Percentiles rank a stretch among this genome's conserved stretches.
phyloP scores from a whole-genome alignment of 2,113 vertebrate species.

The Oryctolagus cuniculus region mOryCun1.1 NC_091438.1:31244001-31244500 shows the following conservation, averaged over 20 bases:
- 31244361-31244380: not conserved
- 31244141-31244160: accelerated
- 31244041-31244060: not conserved
- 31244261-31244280: not conserved
- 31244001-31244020: not conserved
- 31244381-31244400: not conserved
- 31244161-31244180: accelerated
- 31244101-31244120: not conserved
- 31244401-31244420: not conserved
- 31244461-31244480: not conserved
- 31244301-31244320: not conserved
- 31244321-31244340: no score
- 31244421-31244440: not conserved
- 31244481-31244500: not conserved
- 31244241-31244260: not conserved
- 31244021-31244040: no score
- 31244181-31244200: not conserved
- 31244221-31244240: not conserved
- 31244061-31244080: not conserved
- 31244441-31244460: not conserved
- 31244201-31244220: accelerated
- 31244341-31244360: not conserved
- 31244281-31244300: not conserved
- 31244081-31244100: not conserved
- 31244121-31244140: accelerated